These are phyloP conservation scores for Wasmannia auropunctata DNA, from an alignment of 1,140 invertebrate genomes.

Conservation along the genomic window DNA sequence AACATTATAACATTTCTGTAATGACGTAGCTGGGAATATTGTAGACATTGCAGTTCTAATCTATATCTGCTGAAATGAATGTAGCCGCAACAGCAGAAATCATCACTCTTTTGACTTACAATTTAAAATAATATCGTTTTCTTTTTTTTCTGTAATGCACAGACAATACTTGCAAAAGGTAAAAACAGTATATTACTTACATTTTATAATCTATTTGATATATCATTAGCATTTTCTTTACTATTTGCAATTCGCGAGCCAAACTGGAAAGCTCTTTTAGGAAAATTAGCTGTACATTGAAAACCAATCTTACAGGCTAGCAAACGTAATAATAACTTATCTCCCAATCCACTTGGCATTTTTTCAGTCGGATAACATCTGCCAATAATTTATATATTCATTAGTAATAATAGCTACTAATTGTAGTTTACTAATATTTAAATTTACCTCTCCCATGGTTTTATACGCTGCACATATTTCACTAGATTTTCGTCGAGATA, in stretches of 20 bases:
- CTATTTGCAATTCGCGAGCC: conserved; percentile 98
- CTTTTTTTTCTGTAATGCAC: too few relatives aligned
- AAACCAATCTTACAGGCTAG: conserved; percentile 91
- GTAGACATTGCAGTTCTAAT: too few relatives aligned
- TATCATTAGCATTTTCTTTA: conserved; percentile 94
- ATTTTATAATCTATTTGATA: conserved; percentile 86
- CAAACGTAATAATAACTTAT: conserved; percentile 96
- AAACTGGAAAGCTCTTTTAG: conserved; percentile 98
- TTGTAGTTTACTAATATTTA: not conserved
- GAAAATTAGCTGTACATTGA: conserved; percentile 88
- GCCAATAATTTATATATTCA: conserved; percentile 71
- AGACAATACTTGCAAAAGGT: not conserved
- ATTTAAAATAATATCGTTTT: too few relatives aligned
- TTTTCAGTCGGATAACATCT: conserved; percentile 88
- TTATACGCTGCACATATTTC: conserved; percentile 89
- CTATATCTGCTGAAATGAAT: too few relatives aligned
- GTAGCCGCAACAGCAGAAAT: too few relatives aligned
- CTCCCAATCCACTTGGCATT: conserved; percentile 93
- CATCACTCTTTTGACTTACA: too few relatives aligned
- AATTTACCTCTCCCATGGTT: conserved; percentile 91
- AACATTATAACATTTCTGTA: too few relatives aligned
- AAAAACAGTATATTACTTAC: conserved; percentile 20
- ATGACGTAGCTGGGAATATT: too few relatives aligned
- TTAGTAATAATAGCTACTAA: not conserved
- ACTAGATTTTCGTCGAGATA: conserved; percentile 97